A percentile compares a stretch with the other conserved stretches of the same genome.
Conservation (phyloP, 2,888 invertebrate genomes). For the Anagyrus pseudococci region DNA sequence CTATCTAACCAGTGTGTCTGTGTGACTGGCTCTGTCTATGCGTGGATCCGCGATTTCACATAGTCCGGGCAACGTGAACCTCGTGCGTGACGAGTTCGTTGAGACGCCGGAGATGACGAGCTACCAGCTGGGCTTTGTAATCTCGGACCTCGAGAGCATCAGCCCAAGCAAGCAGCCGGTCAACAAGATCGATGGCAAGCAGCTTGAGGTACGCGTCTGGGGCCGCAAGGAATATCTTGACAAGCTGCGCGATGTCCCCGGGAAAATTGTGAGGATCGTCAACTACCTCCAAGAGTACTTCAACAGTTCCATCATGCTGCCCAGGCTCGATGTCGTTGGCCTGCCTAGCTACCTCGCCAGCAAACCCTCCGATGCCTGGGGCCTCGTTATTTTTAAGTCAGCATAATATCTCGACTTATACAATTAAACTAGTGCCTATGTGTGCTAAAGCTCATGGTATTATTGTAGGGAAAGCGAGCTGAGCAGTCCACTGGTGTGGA, state of each 20-base stretch:
- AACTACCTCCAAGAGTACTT: conserved; percentile 70
- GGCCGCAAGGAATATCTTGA: conserved; percentile 70
- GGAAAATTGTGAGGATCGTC: conserved; percentile 68
- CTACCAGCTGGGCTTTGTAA: conserved; percentile 76
- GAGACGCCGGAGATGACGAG: conserved; percentile 79
- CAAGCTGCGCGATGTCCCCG: conserved; percentile 67
- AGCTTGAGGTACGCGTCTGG: conserved; percentile 68
- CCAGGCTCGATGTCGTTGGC: conserved; percentile 75
- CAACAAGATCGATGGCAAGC: conserved; percentile 59
- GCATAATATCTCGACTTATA: conserved; percentile 39
- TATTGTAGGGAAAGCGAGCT: conserved; percentile 75
- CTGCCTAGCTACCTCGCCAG: conserved; percentile 75
- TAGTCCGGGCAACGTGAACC: conserved; percentile 67
- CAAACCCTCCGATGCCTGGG: conserved; percentile 81
- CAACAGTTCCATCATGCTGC: conserved; percentile 71
- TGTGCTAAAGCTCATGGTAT: neutral
- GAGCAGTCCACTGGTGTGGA: conserved; percentile 70
- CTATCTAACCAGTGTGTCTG: too few species aligned
- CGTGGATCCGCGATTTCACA: too few species aligned
- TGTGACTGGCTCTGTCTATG: too few species aligned
- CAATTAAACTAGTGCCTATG: neutral
- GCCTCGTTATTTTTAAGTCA: conserved; percentile 79
- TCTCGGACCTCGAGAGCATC: conserved; percentile 69
- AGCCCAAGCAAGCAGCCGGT: conserved; percentile 55
- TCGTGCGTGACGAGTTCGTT: conserved; percentile 74